phyloP scores from a whole-genome alignment of 2,797 vertebrate species.

The Periparus ater region DNA sequence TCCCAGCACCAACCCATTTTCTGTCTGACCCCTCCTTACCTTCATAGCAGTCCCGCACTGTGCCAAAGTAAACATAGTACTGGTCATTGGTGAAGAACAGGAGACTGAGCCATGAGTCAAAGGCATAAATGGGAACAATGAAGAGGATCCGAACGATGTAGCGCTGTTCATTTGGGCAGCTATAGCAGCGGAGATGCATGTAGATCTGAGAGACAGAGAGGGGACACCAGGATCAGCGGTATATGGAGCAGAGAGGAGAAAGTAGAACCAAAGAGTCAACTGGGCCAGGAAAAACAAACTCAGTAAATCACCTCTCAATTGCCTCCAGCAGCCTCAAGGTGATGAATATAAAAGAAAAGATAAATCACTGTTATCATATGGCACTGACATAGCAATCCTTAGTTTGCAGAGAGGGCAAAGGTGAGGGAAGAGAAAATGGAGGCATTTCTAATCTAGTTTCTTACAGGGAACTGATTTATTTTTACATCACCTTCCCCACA shows the following conservation, averaged over 20 bases:
- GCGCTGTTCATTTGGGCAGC: conserved; percentile 92
- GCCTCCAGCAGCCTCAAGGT: neutral
- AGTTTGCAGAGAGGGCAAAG: neutral
- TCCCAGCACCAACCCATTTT: neutral
- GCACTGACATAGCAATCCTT: neutral
- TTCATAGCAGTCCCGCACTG: conserved; percentile 95
- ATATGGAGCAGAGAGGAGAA: neutral
- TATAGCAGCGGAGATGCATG: conserved; percentile 97
- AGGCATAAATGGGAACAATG: conserved; percentile 97
- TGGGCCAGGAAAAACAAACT: neutral
- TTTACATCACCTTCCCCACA: neutral
- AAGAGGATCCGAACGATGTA: conserved; percentile 98
- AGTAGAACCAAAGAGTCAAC: neutral
- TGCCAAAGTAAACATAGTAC: conserved; percentile 98
- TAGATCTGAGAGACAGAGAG: conserved; percentile 84
- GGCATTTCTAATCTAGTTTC: neutral
- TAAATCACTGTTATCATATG: neutral
- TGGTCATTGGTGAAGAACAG: conserved; percentile 99
- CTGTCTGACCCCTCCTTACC: conserved; percentile 75
- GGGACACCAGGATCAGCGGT: neutral
- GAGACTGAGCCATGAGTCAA: conserved; percentile 98
- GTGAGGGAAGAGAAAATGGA: neutral
- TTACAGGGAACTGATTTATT: neutral
- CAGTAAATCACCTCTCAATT: neutral
- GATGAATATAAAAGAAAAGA: neutral